These are phyloP conservation scores for Hemibagrus guttatus DNA, from an alignment of 2,797 vertebrate genomes.

Conservation along the genomic window DNA sequence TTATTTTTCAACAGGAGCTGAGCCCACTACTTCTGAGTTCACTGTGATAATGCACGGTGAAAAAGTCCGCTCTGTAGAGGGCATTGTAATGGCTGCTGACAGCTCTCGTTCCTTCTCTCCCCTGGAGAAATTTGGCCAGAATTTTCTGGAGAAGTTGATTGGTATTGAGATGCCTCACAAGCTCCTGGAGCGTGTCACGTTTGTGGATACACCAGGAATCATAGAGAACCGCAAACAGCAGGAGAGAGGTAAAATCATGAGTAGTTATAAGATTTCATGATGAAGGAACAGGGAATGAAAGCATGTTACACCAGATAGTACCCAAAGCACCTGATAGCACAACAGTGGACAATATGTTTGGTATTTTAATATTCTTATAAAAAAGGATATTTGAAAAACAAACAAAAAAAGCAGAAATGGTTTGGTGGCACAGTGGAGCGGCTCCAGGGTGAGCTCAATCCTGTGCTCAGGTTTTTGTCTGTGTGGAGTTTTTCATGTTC, in stretches of 20 bases:
- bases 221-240: constrained; percentile 99
- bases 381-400: not conserved
- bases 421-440: not conserved
- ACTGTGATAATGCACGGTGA: constrained; percentile 97
- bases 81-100: constrained; percentile 98
- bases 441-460: not conserved
- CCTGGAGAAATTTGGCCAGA: constrained; percentile 97
- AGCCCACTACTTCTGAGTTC: constrained; percentile 98
- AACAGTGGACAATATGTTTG: not conserved
- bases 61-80: constrained; percentile 95
- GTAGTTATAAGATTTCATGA: not conserved
- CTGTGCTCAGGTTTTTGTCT: not conserved
- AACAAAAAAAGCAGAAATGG: not conserved
- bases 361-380: not conserved
- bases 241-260: constrained; percentile 85
- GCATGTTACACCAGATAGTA: not conserved
- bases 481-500: not conserved
- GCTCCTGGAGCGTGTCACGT: constrained; percentile 92
- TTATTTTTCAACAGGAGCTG: constrained; percentile 80
- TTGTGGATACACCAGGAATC: constrained; percentile 96
- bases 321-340: not conserved
- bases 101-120: constrained; percentile 94
- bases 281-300: not conserved
- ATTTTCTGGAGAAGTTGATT: constrained; percentile 95
- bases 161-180: constrained; percentile 98